Conservation (phyloP, 2,113 vertebrate species). For the Potamarius usumacintae region DNA sequence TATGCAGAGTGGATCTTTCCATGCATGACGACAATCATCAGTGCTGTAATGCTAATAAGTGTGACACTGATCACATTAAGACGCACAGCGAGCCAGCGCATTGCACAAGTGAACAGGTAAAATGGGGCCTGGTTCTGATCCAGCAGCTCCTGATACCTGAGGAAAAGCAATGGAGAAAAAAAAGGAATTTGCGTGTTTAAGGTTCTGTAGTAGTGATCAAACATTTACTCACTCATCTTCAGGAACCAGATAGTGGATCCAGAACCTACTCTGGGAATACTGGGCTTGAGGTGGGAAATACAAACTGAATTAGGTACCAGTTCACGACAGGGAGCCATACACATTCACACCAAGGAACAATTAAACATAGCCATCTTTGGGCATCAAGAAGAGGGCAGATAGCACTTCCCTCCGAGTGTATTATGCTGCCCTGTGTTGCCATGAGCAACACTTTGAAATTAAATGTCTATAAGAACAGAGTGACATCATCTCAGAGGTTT, state of each 20-base stretch:
- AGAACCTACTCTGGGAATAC: background rate
- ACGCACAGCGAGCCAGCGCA: constrained; percentile 90
- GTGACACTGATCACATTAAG: constrained; percentile 88
- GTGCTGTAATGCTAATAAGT: constrained; percentile 84
- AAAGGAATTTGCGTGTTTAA: background rate
- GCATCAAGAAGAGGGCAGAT: background rate
- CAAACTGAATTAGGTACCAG: background rate
- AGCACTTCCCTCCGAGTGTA: background rate
- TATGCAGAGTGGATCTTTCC: constrained; percentile 87
- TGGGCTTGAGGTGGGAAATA: background rate
- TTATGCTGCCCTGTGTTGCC: background rate
- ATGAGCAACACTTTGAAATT: background rate
- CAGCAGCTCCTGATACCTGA: constrained; percentile 86
- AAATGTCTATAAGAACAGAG: background rate
- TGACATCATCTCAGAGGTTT: background rate
- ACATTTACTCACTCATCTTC: background rate
- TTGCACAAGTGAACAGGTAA: constrained; percentile 88
- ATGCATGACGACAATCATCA: constrained; percentile 92
- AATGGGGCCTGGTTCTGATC: constrained; percentile 89
- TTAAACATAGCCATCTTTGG: background rate
- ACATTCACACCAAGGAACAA: background rate
- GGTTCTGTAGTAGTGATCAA: background rate
- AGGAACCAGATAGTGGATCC: background rate
- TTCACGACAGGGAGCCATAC: background rate
- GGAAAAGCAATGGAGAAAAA: background rate